These are phyloP conservation scores for Emydura subglobosa DNA, from an alignment of 2,113 vertebrate genomes.

Conservation along the genomic window DNA sequence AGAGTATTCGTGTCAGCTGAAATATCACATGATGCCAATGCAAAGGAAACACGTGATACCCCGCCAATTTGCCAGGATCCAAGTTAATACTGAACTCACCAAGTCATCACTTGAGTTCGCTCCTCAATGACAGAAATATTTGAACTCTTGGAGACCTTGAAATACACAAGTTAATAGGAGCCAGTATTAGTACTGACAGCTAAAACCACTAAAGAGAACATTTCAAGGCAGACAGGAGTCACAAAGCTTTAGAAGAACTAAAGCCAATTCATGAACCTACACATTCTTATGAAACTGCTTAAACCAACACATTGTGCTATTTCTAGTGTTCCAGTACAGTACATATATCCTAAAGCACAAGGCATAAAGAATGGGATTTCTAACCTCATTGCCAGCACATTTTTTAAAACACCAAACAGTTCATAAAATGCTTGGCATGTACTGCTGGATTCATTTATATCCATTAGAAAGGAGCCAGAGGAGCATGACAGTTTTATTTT, in stretches of 20 bases:
- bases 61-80: neutral
- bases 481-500: conserved; percentile 68
- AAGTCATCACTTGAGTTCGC: neutral
- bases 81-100: neutral
- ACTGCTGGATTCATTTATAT: conserved; percentile 64
- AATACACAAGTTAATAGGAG: conserved; percentile 55
- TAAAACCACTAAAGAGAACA: conserved; percentile 44
- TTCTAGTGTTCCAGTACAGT: conserved; percentile 56
- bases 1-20: neutral
- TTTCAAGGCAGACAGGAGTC: conserved; percentile 34
- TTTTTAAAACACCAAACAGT: conserved; percentile 63
- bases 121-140: neutral
- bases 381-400: conserved; percentile 60
- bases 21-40: neutral
- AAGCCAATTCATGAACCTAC: conserved; percentile 54
- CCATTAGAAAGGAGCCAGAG: conserved; percentile 60
- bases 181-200: conserved; percentile 51
- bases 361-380: conserved; percentile 61
- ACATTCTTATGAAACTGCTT: conserved; percentile 61
- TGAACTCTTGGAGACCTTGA: conserved; percentile 50
- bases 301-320: conserved; percentile 65
- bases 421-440: conserved; percentile 64
- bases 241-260: conserved; percentile 49
- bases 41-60: neutral
- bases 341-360: conserved; percentile 71